Evolutionary conservation across 2,888 invertebrate species (phyloP), one percentile per base, ranked within the genome.

Genomic region (Caenorhabditis virilis): DNA sequence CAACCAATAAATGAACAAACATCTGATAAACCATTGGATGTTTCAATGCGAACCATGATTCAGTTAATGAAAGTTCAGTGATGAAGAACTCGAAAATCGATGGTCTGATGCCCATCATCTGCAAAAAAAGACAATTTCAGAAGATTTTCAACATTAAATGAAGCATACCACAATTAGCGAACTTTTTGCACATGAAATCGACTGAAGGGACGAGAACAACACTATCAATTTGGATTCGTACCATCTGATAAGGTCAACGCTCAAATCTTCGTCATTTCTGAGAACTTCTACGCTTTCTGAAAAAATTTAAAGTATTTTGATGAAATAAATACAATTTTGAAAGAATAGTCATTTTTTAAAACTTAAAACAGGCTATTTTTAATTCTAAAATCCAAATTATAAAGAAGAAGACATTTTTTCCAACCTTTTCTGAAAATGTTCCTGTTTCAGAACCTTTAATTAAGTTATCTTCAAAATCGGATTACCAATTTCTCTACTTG

Each of bases 91-190:
- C 53, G 33, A 76, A 70, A 15, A 78, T 59, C n/a, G 78, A 68
- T 15, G 78, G 78, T 16, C 64, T 51, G 11, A 78, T 58, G 38
- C 77, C 78, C 61, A 72, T 72, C 57, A 75, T 69, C 77, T 74
- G 42, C 54, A 69, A 42, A 1, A 2, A 36, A 22, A 18, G 22
- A 9, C n/a, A 39, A 39, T 39, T 43, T 43, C 20, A n/a, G 27
- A 25, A 11, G 13, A n/a, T 47, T 47, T 47, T 30, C 16, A 27
- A 27, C n/a, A n/a, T n/a, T n/a, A n/a, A n/a, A n/a, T n/a, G n/a
- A 43, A 38, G n/a, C 42, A 20, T 42, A 62, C 62, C 26, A 65
- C 65, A 39, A 65, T 65, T 1, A 65, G 41, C 2, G 59, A 60
- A 38, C 56, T 59, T 22, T 59, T 65, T 1, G 59, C 63, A 39